These are phyloP conservation scores for Lysiphlebus fabarum DNA, from an alignment of 1,140 invertebrate genomes.

Conservation along the genomic window DNA sequence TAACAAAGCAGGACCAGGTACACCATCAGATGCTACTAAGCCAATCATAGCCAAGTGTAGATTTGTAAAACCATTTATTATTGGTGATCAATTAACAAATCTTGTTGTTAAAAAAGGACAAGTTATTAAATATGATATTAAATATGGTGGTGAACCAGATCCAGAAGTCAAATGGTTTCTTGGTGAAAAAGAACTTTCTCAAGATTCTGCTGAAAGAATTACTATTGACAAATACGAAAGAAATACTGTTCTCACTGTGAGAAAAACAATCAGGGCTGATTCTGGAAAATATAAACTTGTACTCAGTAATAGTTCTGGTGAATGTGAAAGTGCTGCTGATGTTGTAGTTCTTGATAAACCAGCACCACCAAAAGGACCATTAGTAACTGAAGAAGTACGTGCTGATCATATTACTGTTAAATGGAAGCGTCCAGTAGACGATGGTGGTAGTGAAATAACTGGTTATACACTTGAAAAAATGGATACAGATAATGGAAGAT, in stretches of 20 bases:
- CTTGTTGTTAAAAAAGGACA: slow-evolving; percentile 93
- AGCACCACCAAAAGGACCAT: slow-evolving; percentile 76
- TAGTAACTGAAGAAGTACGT: slow-evolving; percentile 83
- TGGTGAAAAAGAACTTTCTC: slow-evolving; percentile 70
- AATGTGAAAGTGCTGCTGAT: slow-evolving; percentile 77
- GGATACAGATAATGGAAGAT: slow-evolving; percentile 87
- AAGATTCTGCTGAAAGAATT: slow-evolving; percentile 66
- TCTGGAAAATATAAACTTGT: slow-evolving; percentile 87
- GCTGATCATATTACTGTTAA: slow-evolving; percentile 89
- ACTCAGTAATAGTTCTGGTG: slow-evolving; percentile 80
- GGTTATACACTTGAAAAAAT: slow-evolving; percentile 98
- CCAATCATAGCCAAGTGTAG: slow-evolving; percentile 93
- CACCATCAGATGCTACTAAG: slow-evolving; percentile 91
- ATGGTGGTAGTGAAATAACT: slow-evolving; percentile 87
- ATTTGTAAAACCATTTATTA: slow-evolving; percentile 91
- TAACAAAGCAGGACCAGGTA: slow-evolving; percentile 93
- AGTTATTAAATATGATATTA: slow-evolving; percentile 88
- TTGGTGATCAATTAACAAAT: slow-evolving; percentile 80
- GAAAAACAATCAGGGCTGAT: slow-evolving; percentile 80
- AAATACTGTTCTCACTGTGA: slow-evolving; percentile 87
- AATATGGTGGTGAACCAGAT: slow-evolving; percentile 92
- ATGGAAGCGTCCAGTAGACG: slow-evolving; percentile 93
- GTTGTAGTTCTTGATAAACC: slow-evolving; percentile 90
- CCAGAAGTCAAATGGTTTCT: slow-evolving; percentile 83
- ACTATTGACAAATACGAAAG: slow-evolving; percentile 87